These are phyloP conservation scores for Pitta sordida DNA, from an alignment of 2,113 vertebrate species.

Conservation along the genomic window DNA sequence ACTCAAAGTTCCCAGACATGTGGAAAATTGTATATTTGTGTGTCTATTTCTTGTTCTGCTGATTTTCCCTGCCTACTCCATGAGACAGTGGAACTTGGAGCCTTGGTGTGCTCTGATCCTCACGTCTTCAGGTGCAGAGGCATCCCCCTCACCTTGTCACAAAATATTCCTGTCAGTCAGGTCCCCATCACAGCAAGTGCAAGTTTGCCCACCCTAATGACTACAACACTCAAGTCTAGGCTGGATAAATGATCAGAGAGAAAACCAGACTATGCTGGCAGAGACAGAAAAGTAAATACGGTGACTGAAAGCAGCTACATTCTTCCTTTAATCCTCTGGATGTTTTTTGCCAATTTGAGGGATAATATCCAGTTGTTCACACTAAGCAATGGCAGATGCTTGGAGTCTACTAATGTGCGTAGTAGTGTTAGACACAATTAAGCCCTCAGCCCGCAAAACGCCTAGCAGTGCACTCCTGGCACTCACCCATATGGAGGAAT, in stretches of 20 bases:
- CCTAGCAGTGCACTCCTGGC: not conserved
- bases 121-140: not conserved
- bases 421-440: not conserved
- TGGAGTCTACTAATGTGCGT: not conserved
- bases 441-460: not conserved
- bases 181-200: not conserved
- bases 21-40: fast-evolving
- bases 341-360: not conserved
- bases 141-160: not conserved
- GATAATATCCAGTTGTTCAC: not conserved
- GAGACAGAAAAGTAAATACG: not conserved
- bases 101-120: not conserved
- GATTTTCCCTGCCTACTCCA: not conserved
- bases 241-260: not conserved
- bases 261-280: not conserved
- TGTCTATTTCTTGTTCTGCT: not conserved
- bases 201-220: not conserved
- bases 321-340: not conserved
- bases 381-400: not conserved
- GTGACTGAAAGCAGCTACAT: not conserved
- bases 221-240: not conserved
- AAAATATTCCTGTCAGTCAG: not conserved
- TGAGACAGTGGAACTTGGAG: not conserved
- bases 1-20: not conserved
- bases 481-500: not conserved